Evolutionary conservation across 2,113 vertebrate species (phyloP), one percentile per base, ranked within the genome.

Genomic region (Cettia cetti): DNA sequence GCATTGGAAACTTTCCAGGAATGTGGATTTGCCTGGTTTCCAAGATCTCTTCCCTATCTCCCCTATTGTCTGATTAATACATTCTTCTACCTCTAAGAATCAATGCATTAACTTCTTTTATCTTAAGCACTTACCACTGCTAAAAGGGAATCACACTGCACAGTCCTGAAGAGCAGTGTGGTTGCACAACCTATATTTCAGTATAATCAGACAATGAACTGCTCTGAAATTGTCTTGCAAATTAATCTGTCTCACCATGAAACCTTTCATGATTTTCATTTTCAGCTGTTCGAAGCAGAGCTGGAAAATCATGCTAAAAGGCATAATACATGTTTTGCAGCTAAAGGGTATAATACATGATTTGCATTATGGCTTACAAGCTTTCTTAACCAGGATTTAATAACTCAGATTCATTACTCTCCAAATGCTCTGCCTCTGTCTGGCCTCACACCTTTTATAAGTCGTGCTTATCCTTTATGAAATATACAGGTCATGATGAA

Each of bases 281-380:
- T 79, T 93, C 71, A 91, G 42, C 60, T 89, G 60, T 81, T 86
- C 47, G 22, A 31, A 89, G 64, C 39, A 86, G 63, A 86, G 71
- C 68, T 88, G 63, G 54, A 86, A 94, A 90, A 89, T 70, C 60
- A 44, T 31, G 30, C 75, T 86, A 92, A 89, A 90, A 95, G 85
- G 60, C 78, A 71, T 11, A 49, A 35, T 63, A 54, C 33, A 39
- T 10, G 54, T 85, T 90, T 96, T 79, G 42, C 47, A 49, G 42
- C 81, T 89, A 84, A 89, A 92, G 80, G 77, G 60, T 59, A 35
- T 4, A 42, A 39, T 54, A 56, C 33, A 40, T 10, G 27, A 65
- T 90, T 95, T 80, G 50, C 33, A 54, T 83, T 74, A 54, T 9
- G 54, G 50, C 33, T 92, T 85, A 80, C 26, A 33, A 77, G 50